Base-by-base conservation (phyloP, 2,888 invertebrate genomes). In the Agonum fuliginosum region DNA sequence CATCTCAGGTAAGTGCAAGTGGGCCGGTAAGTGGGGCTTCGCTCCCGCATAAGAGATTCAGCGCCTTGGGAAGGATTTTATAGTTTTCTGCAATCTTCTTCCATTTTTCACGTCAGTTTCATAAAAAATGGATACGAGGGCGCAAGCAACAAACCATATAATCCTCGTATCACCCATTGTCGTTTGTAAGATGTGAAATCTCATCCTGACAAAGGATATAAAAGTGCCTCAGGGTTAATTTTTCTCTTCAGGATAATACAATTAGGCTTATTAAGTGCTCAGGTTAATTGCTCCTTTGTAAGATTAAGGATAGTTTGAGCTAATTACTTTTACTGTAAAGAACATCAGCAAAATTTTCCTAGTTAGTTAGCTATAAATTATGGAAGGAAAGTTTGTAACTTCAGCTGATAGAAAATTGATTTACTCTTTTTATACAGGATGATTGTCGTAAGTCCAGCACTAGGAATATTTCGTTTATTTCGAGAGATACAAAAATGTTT, bases 101-200 rank as follows among this genome's bases (percentile, higher is more conserved):
- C 22, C 67, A 67, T 67, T 67, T 65, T 67, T 67, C 67, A 67
- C 67, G 67, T 67, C 67, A 67, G 37, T 67, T 67, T 67, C 67
- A 67, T 67, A 67, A 67, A 67, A 67, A 67, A 67, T 67, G 67
- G 41, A 37, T 37, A 67, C 37, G 54, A 12, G 41, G 67, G 37
- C n/a, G n/a, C n/a, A 67, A 65, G 67, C 67, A 67, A 67, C 67
- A 67, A 67, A 67, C 67, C 67, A 67, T 67, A 67, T 67, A 67
- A 67, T 67, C 37, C 41, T 37, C 41, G 67, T 67, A 67, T 41
- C 67, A 67, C 67, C 67, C 67, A 41, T 67, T n/a, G n/a, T n/a
- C n/a, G n/a, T n/a, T 67, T 67, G 67, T 67, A 67, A 37, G 67
- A 41, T 67, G 67, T 4, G 6, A 67, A 67, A 67, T 67, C 67